These are phyloP conservation scores for Nothocercus julius DNA, from an alignment of 2,113 vertebrate species.

Conservation along the genomic window DNA sequence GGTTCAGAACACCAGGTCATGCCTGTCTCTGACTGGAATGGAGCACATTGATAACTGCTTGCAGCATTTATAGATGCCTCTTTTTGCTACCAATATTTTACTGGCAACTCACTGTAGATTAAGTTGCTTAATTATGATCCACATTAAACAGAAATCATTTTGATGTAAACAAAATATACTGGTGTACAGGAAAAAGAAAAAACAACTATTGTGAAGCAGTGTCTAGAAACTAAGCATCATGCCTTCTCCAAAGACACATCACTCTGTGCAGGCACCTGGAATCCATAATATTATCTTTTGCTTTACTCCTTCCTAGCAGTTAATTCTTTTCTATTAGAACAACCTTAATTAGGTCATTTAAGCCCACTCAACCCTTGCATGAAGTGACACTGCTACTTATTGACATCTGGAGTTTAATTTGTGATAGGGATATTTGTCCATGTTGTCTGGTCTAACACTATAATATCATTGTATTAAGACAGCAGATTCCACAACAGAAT, in stretches of 20 bases:
- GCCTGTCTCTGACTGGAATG: not conserved
- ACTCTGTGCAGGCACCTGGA: not conserved
- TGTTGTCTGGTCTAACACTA: not conserved
- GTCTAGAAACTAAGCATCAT: not conserved
- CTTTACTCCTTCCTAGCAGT: not conserved
- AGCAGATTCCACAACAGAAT: not conserved
- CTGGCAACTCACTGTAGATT: not conserved
- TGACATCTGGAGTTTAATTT: not conserved
- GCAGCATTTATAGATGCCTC: not conserved
- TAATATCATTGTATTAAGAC: not conserved
- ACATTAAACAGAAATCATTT: not conserved
- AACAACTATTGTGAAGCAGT: not conserved
- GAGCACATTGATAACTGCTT: not conserved
- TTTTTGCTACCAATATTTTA: not conserved
- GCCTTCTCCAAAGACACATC: not conserved
- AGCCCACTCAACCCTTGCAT: accelerated
- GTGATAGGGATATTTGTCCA: not conserved
- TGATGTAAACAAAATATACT: not conserved
- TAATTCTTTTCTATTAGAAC: not conserved
- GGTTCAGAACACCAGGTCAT: not conserved
- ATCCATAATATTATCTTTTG: too few relatives aligned
- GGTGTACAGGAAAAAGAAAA: not conserved
- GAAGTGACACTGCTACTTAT: not conserved
- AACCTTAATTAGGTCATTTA: not conserved
- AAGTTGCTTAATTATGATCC: not conserved